A percentile compares a stretch with the other conserved stretches of the same genome.
Conservation (phyloP, 2,797 vertebrate species). For the Enteromius mattozi region DNA sequence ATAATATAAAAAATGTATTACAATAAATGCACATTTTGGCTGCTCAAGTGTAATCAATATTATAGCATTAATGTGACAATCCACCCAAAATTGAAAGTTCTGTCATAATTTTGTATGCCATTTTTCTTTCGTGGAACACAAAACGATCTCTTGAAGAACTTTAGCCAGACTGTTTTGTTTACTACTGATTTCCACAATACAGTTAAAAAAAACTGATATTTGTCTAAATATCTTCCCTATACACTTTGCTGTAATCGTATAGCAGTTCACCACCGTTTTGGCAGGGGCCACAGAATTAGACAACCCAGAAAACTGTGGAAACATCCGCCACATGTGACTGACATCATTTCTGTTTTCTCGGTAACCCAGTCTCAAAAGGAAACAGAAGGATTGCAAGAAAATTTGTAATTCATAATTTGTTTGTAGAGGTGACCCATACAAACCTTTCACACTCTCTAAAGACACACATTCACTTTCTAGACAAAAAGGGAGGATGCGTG, state of each 20-base stretch:
- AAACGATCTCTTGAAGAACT: not conserved
- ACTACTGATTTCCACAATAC: not conserved
- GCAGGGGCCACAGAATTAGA: not conserved
- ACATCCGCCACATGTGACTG: not conserved
- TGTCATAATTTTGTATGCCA: not conserved
- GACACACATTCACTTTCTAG: constrained; percentile 5
- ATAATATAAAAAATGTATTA: not conserved
- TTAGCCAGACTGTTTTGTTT: not conserved
- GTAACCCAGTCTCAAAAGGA: not conserved
- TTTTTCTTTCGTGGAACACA: not conserved
- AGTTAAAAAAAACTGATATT: not conserved
- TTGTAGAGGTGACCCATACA: constrained; percentile 26
- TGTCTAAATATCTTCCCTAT: not conserved
- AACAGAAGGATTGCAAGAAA: not conserved
- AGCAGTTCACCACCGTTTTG: not conserved
- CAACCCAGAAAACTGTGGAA: not conserved
- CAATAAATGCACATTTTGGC: no score
- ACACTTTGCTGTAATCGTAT: not conserved
- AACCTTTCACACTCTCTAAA: constrained; percentile 2
- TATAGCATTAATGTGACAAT: not conserved
- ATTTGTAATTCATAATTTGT: not conserved
- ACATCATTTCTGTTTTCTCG: not conserved
- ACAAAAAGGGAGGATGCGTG: constrained; percentile 1
- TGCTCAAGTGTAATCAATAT: not conserved
- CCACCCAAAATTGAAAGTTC: not conserved